Conservation (phyloP, 2,797 vertebrate species). For the Sparus aurata region DNA sequence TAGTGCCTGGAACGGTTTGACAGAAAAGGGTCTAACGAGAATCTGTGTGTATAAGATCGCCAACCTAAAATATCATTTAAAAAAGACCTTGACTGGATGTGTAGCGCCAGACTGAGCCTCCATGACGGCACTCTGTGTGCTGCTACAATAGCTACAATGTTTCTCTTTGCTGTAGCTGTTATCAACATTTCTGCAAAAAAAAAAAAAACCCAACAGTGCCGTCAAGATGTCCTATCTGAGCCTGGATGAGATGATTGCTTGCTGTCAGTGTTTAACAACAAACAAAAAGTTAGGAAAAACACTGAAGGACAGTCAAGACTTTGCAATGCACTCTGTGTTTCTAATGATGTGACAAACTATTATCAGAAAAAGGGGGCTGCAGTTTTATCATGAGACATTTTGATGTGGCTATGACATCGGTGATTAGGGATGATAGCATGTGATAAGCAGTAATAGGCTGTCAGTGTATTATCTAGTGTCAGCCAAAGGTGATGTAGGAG, state of each 20-base stretch:
- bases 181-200: not conserved
- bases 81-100: not conserved
- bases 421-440: slow-evolving; percentile 65
- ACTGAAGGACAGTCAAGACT: slow-evolving; percentile 31
- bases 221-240: not conserved
- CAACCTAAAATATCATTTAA: not conserved
- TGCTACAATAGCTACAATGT: not conserved
- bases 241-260: slow-evolving; percentile 13
- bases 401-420: slow-evolving; percentile 55
- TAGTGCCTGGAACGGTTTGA: too few species aligned
- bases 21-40: too few species aligned
- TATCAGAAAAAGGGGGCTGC: slow-evolving; percentile 27
- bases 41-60: too few species aligned
- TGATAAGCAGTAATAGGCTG: slow-evolving; percentile 77
- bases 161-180: not conserved
- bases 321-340: slow-evolving; percentile 25
- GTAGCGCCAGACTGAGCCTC: not conserved
- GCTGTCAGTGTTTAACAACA: slow-evolving; percentile 25
- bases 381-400: slow-evolving; percentile 58
- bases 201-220: not conserved
- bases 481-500: slow-evolving; percentile 55
- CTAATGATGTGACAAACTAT: slow-evolving; percentile 67
- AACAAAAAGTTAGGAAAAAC: slow-evolving; percentile 41
- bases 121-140: not conserved
- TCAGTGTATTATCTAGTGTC: slow-evolving; percentile 71